Base-by-base conservation (phyloP, 2,888 invertebrate species). In the Trichogramma dendrolimi region DNA sequence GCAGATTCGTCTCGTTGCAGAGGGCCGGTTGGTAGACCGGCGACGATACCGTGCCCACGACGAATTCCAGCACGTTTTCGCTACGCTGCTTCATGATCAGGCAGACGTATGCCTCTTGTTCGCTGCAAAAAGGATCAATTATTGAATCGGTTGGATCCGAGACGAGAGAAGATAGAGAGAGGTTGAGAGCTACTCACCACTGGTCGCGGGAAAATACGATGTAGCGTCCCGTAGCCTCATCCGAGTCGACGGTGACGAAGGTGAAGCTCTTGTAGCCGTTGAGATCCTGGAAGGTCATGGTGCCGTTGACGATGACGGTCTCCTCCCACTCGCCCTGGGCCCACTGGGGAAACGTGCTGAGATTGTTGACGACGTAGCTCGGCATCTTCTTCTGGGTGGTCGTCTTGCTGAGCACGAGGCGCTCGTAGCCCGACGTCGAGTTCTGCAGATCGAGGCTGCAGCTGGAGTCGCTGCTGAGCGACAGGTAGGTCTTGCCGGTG, bases 381-480 rank as follows among this genome's bases (percentile, higher is more conserved):
- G 79, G 79, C 70, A 77, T 74, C 57, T 70, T 73, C 63, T 75
- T 77, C 51, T 74, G 74, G 66, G 75, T 78, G n/a, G 73, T 71
- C 4, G 74, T 71, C 67, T 75, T 77, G 60, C 72, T 81, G 14
- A 87, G 77, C 4, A 81, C 77, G 49, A 86, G 76, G 1, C 83
- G 83, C 73, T 87, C 86, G 69, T 82, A 84, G 42, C 86, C 87
- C 57, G 76, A 79, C 6, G 83, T 83, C 4, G 85, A 79, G 69
- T 82, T 83, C 44, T 80, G 73, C 41, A 86, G 79, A 69, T 84
- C 81, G 55, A 81, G 81, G 5, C 78, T 80, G 70, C 87, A 87
- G 44, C 86, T 86, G 4, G 87, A 86, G 72, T 87, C 87, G 60
- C 84, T 84, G 68, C 86, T 85, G 60, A 87, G 80, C 6, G 85